Evolutionary conservation across 2,113 vertebrate species (phyloP).

Genomic region (Anoplopoma fimbria): DNA sequence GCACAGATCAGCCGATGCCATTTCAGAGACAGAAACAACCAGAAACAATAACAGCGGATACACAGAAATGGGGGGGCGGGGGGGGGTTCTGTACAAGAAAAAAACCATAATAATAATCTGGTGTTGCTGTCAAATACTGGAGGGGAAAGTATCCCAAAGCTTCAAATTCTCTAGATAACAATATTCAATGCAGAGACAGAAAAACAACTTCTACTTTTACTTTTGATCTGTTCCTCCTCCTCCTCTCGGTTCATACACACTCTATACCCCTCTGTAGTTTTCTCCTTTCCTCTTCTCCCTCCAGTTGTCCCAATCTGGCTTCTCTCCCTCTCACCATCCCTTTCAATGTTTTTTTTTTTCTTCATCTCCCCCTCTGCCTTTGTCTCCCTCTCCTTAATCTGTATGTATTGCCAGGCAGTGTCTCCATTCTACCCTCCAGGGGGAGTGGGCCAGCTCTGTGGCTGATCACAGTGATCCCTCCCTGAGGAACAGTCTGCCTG

Average conservation of each 20-base stretch:
- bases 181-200: not conserved
- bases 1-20: conserved; percentile 49
- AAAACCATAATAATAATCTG: conserved; percentile 2
- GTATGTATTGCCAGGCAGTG: conserved; percentile 64
- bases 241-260: not conserved
- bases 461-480: conserved; percentile 74
- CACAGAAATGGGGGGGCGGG: not conserved
- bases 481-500: conserved; percentile 60
- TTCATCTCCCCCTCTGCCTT: conserved; percentile 29
- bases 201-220: conserved; percentile 5
- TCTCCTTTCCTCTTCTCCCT: not conserved
- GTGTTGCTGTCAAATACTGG: conserved; percentile 17
- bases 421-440: conserved; percentile 57
- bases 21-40: conserved; percentile 21
- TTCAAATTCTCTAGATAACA: conserved; percentile 28
- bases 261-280: not conserved
- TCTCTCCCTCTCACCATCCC: conserved; percentile 8
- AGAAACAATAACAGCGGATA: conserved; percentile 11
- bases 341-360: not conserved
- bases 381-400: conserved; percentile 60
- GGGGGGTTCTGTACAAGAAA: not conserved
- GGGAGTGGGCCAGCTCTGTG: conserved; percentile 59
- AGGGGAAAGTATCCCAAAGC: not conserved
- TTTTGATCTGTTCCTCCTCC: not conserved
- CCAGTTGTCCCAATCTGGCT: conserved; percentile 24